These are phyloP conservation scores for Oncorhynchus tshawytscha DNA, from an alignment of 2,113 vertebrate genomes.

Conservation along the genomic window DNA sequence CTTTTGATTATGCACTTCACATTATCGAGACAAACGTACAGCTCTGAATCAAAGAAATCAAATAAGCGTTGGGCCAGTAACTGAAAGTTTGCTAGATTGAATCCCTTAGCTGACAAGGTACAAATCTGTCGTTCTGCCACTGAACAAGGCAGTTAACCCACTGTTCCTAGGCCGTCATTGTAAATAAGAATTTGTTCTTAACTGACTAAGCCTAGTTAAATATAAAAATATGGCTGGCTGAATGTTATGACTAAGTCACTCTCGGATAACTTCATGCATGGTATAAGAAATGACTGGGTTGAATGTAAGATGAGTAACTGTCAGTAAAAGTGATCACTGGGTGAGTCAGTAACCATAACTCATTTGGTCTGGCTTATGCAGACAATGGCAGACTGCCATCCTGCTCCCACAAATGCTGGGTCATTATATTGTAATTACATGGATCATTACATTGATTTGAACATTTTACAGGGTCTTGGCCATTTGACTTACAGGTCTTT, in stretches of 20 bases:
- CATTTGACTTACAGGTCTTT: too few relatives aligned
- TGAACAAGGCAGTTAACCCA: too few relatives aligned
- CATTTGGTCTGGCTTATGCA: background rate
- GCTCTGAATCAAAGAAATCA: background rate
- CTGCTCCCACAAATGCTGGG: background rate
- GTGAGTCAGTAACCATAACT: background rate
- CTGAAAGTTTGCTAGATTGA: too few relatives aligned
- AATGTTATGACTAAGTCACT: conserved; percentile 65
- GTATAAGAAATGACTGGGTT: conserved; percentile 71
- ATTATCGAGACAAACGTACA: background rate
- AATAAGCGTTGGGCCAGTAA: background rate
- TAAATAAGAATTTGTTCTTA: too few relatives aligned
- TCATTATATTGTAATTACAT: background rate
- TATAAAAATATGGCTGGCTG: conserved; percentile 37
- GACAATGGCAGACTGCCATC: conserved; percentile 6
- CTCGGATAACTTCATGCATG: conserved; percentile 47
- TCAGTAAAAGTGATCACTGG: conserved; percentile 57
- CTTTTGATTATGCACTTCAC: background rate
- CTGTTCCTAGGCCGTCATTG: too few relatives aligned
- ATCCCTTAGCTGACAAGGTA: too few relatives aligned
- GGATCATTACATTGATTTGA: background rate
- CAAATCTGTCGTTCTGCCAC: too few relatives aligned
- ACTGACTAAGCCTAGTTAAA: too few relatives aligned
- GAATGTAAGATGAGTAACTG: conserved; percentile 60
- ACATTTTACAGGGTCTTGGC: too few relatives aligned